A percentile compares a stretch with the other conserved stretches of the same genome.
Evolutionary conservation across 2,888 invertebrate genomes (phyloP).

Genomic region (Perithous albicinctus): DNA sequence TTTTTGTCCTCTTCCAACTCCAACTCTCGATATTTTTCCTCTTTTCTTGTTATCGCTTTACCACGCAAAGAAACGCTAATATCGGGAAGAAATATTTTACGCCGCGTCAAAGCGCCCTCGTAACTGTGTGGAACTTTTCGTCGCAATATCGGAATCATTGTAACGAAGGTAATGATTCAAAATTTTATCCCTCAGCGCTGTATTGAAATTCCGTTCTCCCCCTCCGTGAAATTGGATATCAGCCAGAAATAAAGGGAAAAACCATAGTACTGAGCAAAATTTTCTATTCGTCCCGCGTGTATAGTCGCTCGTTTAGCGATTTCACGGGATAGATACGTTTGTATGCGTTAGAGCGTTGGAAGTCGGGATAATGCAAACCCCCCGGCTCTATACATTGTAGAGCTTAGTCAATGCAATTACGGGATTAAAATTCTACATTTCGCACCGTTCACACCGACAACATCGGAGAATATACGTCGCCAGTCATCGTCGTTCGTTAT

Average conservation of each 20-base stretch:
- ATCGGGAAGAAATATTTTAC: not conserved
- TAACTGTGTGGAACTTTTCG: not conserved
- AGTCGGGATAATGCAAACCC: not conserved
- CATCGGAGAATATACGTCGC: not conserved
- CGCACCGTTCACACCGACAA: conserved; percentile 20
- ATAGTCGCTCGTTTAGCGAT: conserved; percentile 1
- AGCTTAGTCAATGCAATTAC: conserved; percentile 15
- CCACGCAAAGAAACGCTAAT: not conserved
- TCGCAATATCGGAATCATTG: not conserved
- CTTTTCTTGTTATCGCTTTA: not conserved
- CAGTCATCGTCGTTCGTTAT: conserved; percentile 12
- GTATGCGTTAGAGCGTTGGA: not conserved
- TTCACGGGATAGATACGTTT: conserved; percentile 17
- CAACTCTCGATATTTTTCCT: not conserved
- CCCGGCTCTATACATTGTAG: conserved; percentile 4
- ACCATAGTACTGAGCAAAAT: not conserved
- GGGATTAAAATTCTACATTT: conserved; percentile 26
- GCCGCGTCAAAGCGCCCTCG: not conserved
- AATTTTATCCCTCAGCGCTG: not conserved
- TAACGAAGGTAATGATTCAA: not conserved
- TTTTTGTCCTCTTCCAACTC: conserved; percentile 5
- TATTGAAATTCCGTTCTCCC: not conserved
- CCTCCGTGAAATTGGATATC: not conserved
- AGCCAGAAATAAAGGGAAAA: not conserved
- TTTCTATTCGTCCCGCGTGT: not conserved